Evolutionary conservation across 2,113 vertebrate species (phyloP).

Genomic region (Albula goreensis): DNA sequence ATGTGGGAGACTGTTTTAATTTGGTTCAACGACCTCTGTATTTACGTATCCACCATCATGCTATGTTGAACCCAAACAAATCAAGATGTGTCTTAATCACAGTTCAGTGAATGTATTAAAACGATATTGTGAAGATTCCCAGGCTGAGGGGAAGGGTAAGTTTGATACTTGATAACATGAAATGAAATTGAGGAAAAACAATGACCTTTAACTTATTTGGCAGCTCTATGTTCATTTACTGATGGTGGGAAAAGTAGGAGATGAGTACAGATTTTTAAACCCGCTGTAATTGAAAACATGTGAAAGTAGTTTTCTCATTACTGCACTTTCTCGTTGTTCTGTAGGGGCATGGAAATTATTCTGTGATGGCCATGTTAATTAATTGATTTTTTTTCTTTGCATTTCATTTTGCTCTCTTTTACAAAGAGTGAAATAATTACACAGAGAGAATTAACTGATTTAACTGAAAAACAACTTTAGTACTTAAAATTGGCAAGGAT

Average conservation of each 20-base stretch:
- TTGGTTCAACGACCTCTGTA: neutral
- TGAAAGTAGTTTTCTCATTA: neutral
- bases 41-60: neutral
- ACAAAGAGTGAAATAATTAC: neutral
- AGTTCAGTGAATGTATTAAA: neutral
- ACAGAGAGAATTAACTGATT: neutral
- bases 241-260: neutral
- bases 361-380: too few relatives aligned
- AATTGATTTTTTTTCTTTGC: neutral
- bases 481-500: too few relatives aligned
- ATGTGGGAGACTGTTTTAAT: neutral
- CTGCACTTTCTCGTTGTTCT: neutral
- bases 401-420: neutral
- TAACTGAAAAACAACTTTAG: too few relatives aligned
- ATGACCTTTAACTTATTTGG: neutral
- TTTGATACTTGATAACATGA: neutral
- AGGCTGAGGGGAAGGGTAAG: neutral
- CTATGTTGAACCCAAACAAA: neutral
- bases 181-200: neutral
- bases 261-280: neutral
- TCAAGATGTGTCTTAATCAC: neutral
- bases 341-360: too few relatives aligned
- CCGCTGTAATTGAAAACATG: neutral
- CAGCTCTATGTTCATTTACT: neutral
- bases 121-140: neutral